A percentile compares a stretch with the other conserved stretches of the same genome.
Conservation (phyloP, 1,140 invertebrate species). For the Paralvinella palmiformis region DNA sequence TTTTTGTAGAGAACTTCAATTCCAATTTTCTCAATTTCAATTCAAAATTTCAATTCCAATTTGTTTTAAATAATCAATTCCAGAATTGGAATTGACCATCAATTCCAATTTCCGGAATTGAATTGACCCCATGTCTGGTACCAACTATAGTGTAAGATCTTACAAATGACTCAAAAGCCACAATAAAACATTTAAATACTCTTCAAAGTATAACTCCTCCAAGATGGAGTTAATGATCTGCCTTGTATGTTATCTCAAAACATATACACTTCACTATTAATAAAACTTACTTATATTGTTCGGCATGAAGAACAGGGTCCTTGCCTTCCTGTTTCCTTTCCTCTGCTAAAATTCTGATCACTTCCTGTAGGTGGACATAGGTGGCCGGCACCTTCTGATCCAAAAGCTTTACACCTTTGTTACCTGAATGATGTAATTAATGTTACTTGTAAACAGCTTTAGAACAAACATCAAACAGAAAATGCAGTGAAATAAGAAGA, state of each 20-base stretch:
- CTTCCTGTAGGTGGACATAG: conserved; percentile 89
- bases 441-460: not conserved
- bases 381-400: conserved; percentile 93
- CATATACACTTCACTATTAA: not conserved
- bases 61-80: too few species aligned
- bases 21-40: too few species aligned
- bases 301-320: conserved; percentile 83
- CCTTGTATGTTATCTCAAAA: conserved; percentile 4
- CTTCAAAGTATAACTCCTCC: too few species aligned
- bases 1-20: too few species aligned
- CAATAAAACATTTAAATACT: too few species aligned
- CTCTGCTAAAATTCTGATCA: conserved; percentile 70
- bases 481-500: not conserved
- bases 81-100: too few species aligned
- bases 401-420: conserved; percentile 53
- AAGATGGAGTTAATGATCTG: too few species aligned
- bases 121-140: too few species aligned
- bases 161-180: too few species aligned
- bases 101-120: too few species aligned
- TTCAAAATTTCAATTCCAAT: too few species aligned
- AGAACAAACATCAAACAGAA: not conserved
- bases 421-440: conserved; percentile 6
- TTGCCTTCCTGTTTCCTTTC: conserved; percentile 57
- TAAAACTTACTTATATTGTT: conserved; percentile 66
- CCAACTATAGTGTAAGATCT: too few species aligned